A percentile compares a stretch with the other conserved stretches of the same genome.
Evolutionary conservation across 2,888 invertebrate species (phyloP).

Genomic region (Rambutsinella grinnellia): DNA sequence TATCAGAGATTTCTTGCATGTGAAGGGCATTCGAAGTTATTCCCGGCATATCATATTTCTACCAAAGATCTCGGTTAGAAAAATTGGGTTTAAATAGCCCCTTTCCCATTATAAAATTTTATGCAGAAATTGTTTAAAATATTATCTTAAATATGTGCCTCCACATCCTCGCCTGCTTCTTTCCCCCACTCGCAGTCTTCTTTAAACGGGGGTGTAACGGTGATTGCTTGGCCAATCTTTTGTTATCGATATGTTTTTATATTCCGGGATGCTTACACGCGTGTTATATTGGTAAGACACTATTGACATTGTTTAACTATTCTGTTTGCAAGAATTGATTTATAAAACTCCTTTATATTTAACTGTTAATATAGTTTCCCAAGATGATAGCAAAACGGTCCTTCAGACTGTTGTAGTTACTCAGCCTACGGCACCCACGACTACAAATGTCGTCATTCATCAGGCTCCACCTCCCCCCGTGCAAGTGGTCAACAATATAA

Average conservation of each 20-base stretch:
- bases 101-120: not conserved
- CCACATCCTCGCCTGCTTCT: conserved; percentile 25
- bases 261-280: conserved; percentile 32
- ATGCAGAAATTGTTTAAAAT: not conserved
- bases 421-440: not conserved
- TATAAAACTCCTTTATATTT: too few relatives aligned
- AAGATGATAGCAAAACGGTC: not conserved
- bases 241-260: not conserved
- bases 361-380: too few relatives aligned
- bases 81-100: not conserved
- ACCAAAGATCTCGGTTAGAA: not conserved
- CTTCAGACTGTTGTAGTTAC: conserved; percentile 2
- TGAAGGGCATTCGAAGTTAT: not conserved
- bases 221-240: not conserved
- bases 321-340: too few relatives aligned
- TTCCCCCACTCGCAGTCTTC: conserved; percentile 22
- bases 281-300: conserved; percentile 30
- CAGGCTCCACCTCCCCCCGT: not conserved
- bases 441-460: too few relatives aligned
- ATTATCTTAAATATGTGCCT: conserved; percentile 28
- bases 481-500: too few relatives aligned
- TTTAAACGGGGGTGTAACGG: conserved; percentile 21
- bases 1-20: not conserved
- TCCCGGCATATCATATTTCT: not conserved
- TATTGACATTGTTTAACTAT: too few relatives aligned